Evolutionary conservation across 2,888 invertebrate species (phyloP), one percentile per base, ranked within the genome.

Genomic region (Andrena bucephala): DNA sequence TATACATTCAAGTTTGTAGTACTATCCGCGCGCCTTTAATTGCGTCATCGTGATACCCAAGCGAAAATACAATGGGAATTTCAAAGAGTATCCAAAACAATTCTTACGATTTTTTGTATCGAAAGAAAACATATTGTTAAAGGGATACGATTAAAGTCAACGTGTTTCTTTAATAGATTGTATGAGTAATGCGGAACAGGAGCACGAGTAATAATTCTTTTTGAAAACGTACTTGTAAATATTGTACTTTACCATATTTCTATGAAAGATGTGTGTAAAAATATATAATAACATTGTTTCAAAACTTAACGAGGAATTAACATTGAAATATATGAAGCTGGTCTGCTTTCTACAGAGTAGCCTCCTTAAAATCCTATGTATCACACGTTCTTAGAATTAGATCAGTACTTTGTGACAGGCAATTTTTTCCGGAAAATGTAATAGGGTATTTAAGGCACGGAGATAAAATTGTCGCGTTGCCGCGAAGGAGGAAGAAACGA

Each of bases 1-100:
- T 88, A 86, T 85, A 88, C 68, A 65, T 76, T 83, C 31, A 70
- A 74, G 63, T 79, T 42, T 24, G 48, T 20, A 29, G 62, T 59
- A 71, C 42, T 63, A 77, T 33, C 29, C 74, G 78, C 81, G 77
- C 79, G 42, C 42, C 54, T 84, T 74, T 20, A 77, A 72, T 85
- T 88, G 70, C 81, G 70, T 85, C 76, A 85, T 36, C 60, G 8
- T 20, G 29, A 67, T 71, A 62, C 36, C 42, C 31, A 77, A 48
- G 16, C 50, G 29, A 67, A 57, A 54, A 75, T 67, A 42, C 20
- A 60, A 60, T 67, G 50, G 20, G 54, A 70, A 33, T 31, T 42
- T 24, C 16, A 48, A 29, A 50, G 50, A 31, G 13, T 33, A 20
- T 48, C 27, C 24, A 29, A 42, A 54, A 20, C 20, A 10, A 5